Conservation (phyloP, 2,113 vertebrate genomes). For the Casuarius casuarius region DNA sequence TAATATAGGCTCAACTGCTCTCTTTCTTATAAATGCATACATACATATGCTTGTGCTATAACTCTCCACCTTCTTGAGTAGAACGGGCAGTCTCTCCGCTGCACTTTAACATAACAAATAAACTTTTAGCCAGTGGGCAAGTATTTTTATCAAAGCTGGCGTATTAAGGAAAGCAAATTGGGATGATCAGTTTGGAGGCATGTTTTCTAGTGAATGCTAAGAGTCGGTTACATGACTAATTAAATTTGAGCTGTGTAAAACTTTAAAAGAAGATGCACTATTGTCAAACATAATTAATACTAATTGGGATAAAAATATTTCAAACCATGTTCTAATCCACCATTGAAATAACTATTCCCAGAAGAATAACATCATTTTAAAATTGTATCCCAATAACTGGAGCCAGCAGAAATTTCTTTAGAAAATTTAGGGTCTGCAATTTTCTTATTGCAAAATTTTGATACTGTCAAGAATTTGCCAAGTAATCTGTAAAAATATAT, state of each 20-base stretch:
- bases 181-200: conserved; percentile 8
- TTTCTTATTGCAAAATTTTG: conserved; percentile 17
- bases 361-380: not conserved
- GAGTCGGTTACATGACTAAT: not conserved
- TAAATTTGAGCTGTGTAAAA: conserved; percentile 27
- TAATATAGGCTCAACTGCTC: not conserved
- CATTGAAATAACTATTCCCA: not conserved
- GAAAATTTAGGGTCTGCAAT: not conserved
- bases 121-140: not conserved
- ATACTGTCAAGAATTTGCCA: not conserved
- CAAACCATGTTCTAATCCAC: not conserved
- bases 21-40: not conserved
- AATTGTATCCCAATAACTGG: not conserved
- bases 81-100: not conserved
- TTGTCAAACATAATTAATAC: conserved; percentile 11
- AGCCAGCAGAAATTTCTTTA: not conserved
- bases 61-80: not conserved
- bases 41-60: not conserved
- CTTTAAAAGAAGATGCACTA: not conserved
- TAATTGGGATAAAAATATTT: conserved; percentile 17
- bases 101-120: not conserved
- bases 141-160: conserved; percentile 10
- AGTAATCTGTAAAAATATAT: conserved; percentile 11
- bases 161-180: conserved; percentile 27
- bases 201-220: conserved; percentile 19